Percentiles rank a stretch among this genome's conserved stretches.
These are phyloP conservation scores for Mylabris phalerata DNA, from an alignment of 1,140 invertebrate species.

Conservation along the genomic window DNA sequence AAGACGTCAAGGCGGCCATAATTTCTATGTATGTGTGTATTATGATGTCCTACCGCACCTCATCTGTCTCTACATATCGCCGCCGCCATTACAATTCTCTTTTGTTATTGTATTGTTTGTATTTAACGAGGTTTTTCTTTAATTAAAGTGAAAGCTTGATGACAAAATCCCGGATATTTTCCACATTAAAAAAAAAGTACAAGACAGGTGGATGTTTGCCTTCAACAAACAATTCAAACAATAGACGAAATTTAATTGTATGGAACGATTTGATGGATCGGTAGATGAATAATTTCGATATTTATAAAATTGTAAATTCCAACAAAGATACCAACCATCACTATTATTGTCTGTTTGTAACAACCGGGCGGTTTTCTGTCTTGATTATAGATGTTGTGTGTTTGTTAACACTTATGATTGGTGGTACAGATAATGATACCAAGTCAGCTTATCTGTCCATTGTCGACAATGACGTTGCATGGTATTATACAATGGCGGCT, in stretches of 20 bases:
- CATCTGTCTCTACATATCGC: background rate
- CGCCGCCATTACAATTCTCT: constrained; percentile 7
- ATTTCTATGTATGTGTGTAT: background rate
- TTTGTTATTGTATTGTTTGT: too few species aligned
- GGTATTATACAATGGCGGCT: constrained; percentile 4
- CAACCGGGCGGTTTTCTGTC: too few species aligned
- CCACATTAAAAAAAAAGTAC: background rate
- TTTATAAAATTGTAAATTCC: too few species aligned
- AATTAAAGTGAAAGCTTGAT: constrained; percentile 12
- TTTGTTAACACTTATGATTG: constrained; percentile 14
- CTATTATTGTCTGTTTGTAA: too few species aligned
- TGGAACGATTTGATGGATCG: too few species aligned
- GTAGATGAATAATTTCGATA: too few species aligned
- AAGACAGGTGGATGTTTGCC: constrained; percentile 10
- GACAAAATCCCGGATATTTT: too few species aligned
- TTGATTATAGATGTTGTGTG: background rate
- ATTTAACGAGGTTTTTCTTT: background rate
- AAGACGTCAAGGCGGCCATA: constrained; percentile 15
- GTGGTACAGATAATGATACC: constrained; percentile 12
- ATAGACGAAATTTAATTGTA: too few species aligned
- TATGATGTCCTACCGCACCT: constrained; percentile 6
- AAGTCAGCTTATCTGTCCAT: constrained; percentile 14
- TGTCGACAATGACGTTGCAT: constrained; percentile 10
- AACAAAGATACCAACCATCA: too few species aligned
- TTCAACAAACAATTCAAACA: too few species aligned